Evolutionary conservation across 2,888 invertebrate genomes (phyloP).

Genomic region (Sminthurinus aureus): DNA sequence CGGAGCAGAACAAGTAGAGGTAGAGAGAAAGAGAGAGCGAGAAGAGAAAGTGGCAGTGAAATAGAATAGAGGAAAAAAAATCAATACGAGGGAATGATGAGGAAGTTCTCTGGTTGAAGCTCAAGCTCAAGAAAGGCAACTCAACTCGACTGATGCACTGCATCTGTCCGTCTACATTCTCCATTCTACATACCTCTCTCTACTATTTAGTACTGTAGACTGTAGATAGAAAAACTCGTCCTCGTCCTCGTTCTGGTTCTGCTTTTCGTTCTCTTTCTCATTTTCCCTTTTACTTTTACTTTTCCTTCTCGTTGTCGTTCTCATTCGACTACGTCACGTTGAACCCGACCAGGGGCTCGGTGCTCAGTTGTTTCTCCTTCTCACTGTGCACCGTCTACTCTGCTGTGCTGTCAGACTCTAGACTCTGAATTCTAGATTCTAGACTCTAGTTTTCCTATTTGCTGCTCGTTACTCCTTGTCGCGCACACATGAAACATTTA

Average conservation of each 20-base stretch:
- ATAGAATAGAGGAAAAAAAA: slow-evolving; percentile 18
- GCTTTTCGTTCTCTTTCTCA: background rate
- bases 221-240: background rate
- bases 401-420: too few relatives aligned
- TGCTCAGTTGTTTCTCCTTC: background rate
- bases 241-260: background rate
- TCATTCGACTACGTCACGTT: background rate
- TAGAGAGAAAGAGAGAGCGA: background rate
- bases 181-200: background rate
- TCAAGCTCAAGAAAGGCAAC: slow-evolving; percentile 9
- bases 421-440: too few relatives aligned
- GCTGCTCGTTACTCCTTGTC: background rate
- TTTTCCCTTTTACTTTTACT: background rate
- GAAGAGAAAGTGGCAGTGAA: background rate
- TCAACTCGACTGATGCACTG: slow-evolving; percentile 12
- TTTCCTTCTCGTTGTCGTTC: background rate
- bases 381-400: background rate
- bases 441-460: background rate
- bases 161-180: background rate
- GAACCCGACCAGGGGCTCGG: background rate
- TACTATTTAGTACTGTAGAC: background rate
- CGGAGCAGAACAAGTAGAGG: background rate
- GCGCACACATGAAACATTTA: background rate
- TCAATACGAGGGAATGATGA: slow-evolving; percentile 42
- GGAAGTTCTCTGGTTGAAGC: slow-evolving; percentile 39